Evolutionary conservation across 2,888 invertebrate genomes (phyloP), one percentile per base, ranked within the genome.

Genomic region (Tridacna gigas): DNA sequence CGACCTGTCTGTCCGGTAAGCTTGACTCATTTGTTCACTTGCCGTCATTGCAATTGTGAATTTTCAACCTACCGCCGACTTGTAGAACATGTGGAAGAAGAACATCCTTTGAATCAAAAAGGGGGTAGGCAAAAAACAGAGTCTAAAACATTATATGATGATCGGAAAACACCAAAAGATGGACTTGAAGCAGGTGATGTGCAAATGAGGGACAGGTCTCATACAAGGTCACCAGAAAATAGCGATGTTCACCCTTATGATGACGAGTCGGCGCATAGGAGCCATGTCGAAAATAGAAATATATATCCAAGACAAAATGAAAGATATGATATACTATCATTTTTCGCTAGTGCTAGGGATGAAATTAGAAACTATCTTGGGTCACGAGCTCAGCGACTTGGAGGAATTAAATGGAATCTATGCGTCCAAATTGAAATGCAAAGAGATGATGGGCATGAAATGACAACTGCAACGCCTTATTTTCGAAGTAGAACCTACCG

Each of bases 361-460:
- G 60, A 69, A 69, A 51, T 69, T 15, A 51, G 22, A 25, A 60
- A n/a, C 13, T 48, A 25, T 67, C 37, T 77, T 15, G 25, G 28
- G 45, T 48, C 77, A 15, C 51, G 77, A 28, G 56, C 28, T 28
- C 51, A 26, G 22, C 51, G 28, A 56, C 60, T 67, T 47, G 65
- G 74, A 20, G 79, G 80, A 12, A 83, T 88, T 48, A 86, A 83
- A 69, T 86, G 80, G 82, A 79, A 86, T 69, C n/a, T 86, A 66
- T 79, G 76, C 47, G 78, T 79, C 20, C 83, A 84, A 73, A 74
- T 87, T 65, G 81, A 85, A 73, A 79, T 87, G 81, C 71, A 75
- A n/a, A 26, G 83, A 66, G 80, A 88, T 65, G 74, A 77, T 25
- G 74, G 74, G 13, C 37, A 76, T 67, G 88, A 80, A 37, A 63